These are phyloP conservation scores for Aleadryas rufinucha DNA, from an alignment of 2,113 vertebrate species.

Conservation along the genomic window DNA sequence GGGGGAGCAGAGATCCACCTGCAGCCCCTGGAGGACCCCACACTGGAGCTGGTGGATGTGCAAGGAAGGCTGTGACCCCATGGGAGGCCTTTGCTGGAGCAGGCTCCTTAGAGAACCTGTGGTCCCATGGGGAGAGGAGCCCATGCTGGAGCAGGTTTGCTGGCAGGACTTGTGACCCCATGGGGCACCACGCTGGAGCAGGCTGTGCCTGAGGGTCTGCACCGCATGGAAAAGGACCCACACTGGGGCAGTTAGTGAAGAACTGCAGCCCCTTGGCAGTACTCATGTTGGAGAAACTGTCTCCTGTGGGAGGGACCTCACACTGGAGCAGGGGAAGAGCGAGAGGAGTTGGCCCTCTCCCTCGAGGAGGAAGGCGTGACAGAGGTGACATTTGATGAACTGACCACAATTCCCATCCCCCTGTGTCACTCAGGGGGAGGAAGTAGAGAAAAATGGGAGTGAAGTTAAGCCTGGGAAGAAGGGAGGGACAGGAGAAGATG, in stretches of 20 bases:
- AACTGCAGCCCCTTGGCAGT: background rate
- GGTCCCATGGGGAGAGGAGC: background rate
- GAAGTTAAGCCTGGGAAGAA: background rate
- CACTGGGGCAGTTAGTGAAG: background rate
- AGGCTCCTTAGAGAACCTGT: background rate
- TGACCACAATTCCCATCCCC: background rate
- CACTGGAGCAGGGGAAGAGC: background rate
- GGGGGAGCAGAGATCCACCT: background rate
- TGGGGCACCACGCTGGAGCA: background rate
- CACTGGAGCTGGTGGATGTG: background rate
- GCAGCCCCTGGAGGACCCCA: too few relatives aligned
- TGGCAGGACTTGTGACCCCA: background rate
- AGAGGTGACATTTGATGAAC: background rate
- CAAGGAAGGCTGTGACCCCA: background rate
- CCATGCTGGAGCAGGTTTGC: background rate
- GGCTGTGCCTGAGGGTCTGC: background rate
- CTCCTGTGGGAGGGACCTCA: background rate
- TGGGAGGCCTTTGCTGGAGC: background rate
- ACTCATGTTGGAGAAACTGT: background rate
- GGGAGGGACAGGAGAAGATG: background rate
- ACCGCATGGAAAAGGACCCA: background rate
- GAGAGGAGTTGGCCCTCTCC: background rate
- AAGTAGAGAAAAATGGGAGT: background rate
- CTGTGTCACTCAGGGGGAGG: background rate
- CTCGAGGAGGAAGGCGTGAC: background rate